Base-by-base conservation (phyloP, 2,797 vertebrate species). In the Spondyliosoma cantharus region DNA sequence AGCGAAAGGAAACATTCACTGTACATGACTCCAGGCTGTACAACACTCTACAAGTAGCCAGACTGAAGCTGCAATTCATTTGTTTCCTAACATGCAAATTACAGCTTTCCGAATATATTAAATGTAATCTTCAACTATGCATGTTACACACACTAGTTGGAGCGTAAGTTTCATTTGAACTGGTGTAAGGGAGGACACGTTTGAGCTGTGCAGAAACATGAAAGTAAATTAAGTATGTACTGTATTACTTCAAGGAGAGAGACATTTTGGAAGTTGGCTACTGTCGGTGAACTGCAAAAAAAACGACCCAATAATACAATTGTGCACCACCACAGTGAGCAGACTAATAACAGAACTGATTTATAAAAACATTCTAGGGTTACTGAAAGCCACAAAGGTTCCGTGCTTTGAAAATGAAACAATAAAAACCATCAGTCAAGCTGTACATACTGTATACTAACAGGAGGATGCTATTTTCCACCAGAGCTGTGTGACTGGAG, bases 331-430 rank as follows among this genome's bases (percentile, higher is more conserved):
- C 42, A 13, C 49, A 20, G 20, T 67, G 22, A 32, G 17, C 7
- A 16, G 25, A 50, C 22, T 52, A 37, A 60, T 54, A 32, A 20
- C 54, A 49, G 12, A 19, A 14, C 12, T 32, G 64, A 68, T 15
- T 60, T 19, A 43, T 45, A 43, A 53, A 53, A 70, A 7, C 12
- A 58, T 57, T 37, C 24, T 4, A 14, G 62, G 20, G 45, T 65
- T 8, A 60, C 32, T 54, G 43, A 56, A 67, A 37, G 45, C 52
- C 65, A 64, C 37, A 59, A 43, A 53, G 32, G n/a, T 45, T 52
- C 19, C 50, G 37, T 46, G 25, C 8, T 25, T 80, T 46, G 17
- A 52, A 25, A 81, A 66, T 22, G 14, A 66, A 75, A 54, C 8
- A 11, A 49, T 70, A 25, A 60, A 71, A 57, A 32, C 2, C 37